A percentile compares a stretch with the other conserved stretches of the same genome.
Conservation (phyloP, 2,797 vertebrate species). For the Sebastes alutus region DNA sequence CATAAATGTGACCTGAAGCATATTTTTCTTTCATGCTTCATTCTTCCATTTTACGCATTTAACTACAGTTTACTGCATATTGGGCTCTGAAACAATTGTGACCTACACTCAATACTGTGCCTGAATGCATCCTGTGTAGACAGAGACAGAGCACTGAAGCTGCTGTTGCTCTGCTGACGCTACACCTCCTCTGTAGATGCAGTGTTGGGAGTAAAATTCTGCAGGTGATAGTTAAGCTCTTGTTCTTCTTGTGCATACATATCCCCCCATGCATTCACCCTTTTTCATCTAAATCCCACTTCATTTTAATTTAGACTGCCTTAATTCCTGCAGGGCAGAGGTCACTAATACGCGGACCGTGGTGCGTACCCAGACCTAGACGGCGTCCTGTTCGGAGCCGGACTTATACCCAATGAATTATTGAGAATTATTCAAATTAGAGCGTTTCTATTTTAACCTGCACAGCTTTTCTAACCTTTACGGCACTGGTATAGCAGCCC, state of each 20-base stretch:
- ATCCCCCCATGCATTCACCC: not conserved
- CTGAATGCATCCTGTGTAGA: not conserved
- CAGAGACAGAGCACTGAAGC: not conserved
- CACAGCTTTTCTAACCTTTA: no score
- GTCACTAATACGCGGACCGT: no score
- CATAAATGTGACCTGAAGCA: not conserved
- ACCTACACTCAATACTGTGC: not conserved
- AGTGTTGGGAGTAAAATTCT: not conserved
- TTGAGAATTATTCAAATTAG: no score
- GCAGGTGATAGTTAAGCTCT: not conserved
- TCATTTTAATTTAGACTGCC: not conserved
- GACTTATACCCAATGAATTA: no score
- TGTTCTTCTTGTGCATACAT: not conserved
- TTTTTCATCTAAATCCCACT: not conserved
- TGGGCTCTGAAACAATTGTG: not conserved
- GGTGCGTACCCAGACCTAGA: no score
- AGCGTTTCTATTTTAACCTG: no score
- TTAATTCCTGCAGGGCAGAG: not conserved
- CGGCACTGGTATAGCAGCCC: no score
- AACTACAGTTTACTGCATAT: not conserved
- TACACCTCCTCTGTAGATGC: not conserved
- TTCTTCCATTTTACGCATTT: not conserved
- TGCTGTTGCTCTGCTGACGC: not conserved
- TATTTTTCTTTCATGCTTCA: not conserved
- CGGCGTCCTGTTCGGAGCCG: no score